phyloP scores from a whole-genome alignment of 1,140 invertebrate genomes.

The Nylanderia fulva region DNA sequence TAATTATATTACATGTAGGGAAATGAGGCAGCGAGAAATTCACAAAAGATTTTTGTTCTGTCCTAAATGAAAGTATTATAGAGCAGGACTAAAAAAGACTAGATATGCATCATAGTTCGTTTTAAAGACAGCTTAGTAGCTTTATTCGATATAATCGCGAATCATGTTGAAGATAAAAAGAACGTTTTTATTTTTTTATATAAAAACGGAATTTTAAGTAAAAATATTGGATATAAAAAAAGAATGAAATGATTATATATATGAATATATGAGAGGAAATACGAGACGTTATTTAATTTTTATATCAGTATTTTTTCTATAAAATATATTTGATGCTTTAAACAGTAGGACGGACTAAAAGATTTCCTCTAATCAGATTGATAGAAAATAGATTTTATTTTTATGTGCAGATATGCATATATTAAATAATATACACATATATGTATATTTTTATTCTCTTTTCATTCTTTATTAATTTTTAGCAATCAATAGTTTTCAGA shows the following conservation, averaged over 20 bases:
- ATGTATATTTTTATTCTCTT: slow-evolving; percentile 16
- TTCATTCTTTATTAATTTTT: slow-evolving; percentile 27
- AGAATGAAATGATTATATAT: slow-evolving; percentile 51
- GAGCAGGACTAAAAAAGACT: slow-evolving; percentile 26
- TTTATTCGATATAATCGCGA: slow-evolving; percentile 64
- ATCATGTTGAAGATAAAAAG: slow-evolving; percentile 63
- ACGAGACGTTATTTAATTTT: slow-evolving; percentile 71
- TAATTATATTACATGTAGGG: slow-evolving; percentile 34
- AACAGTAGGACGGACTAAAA: slow-evolving; percentile 49
- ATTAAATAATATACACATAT: slow-evolving; percentile 42
- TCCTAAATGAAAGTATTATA: slow-evolving; percentile 54
- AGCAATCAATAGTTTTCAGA: not conserved
- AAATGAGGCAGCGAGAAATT: slow-evolving; percentile 64
- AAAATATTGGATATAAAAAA: slow-evolving; percentile 56
- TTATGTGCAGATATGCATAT: slow-evolving; percentile 42
- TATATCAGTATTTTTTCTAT: slow-evolving; percentile 63
- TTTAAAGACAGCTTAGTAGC: slow-evolving; percentile 62
- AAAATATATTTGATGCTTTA: slow-evolving; percentile 65
- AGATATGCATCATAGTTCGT: slow-evolving; percentile 13
- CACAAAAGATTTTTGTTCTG: slow-evolving; percentile 54
- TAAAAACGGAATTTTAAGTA: slow-evolving; percentile 65
- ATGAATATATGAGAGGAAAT: slow-evolving; percentile 67
- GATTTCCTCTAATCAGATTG: slow-evolving; percentile 58
- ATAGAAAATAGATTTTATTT: slow-evolving; percentile 60
- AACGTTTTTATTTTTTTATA: slow-evolving; percentile 74